phyloP scores from a whole-genome alignment of 2,113 vertebrate species.

The Centropristis striata region DNA sequence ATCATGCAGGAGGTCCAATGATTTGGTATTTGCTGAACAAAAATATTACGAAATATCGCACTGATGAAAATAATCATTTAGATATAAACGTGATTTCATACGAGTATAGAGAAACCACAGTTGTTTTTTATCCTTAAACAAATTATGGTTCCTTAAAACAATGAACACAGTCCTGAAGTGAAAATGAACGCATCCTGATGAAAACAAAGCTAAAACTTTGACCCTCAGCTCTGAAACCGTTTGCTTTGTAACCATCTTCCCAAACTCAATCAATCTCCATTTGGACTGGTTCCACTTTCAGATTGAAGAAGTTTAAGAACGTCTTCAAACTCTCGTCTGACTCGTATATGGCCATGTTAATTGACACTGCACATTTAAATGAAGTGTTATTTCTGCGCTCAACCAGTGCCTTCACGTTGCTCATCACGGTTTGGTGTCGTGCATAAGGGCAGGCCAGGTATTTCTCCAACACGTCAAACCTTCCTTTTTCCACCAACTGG shows the following conservation, averaged over 20 bases:
- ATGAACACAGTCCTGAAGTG: not conserved
- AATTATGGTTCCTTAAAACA: not conserved
- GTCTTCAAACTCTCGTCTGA: not conserved
- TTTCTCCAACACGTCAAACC: slow-evolving; percentile 28
- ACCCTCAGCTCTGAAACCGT: not conserved
- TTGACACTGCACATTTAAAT: slow-evolving; percentile 6
- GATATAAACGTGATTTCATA: not conserved
- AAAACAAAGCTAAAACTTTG: not conserved
- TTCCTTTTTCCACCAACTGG: slow-evolving; percentile 1
- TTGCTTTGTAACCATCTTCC: not conserved
- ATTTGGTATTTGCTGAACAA: not conserved
- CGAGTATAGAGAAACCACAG: not conserved
- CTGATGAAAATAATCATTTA: not conserved
- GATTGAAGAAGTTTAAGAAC: slow-evolving; percentile 24
- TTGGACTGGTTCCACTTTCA: not conserved
- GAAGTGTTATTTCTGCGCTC: not conserved
- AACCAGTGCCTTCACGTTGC: slow-evolving; percentile 14
- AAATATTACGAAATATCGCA: not conserved
- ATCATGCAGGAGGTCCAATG: too few species aligned
- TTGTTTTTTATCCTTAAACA: not conserved
- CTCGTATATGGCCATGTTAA: not conserved
- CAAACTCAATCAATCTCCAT: slow-evolving; percentile 34
- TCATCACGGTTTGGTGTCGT: not conserved
- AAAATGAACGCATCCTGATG: not conserved
- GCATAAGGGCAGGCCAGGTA: not conserved